These are phyloP conservation scores for Ctenopoma multispine DNA, from an alignment of 2,797 vertebrate species.

Conservation along the genomic window DNA sequence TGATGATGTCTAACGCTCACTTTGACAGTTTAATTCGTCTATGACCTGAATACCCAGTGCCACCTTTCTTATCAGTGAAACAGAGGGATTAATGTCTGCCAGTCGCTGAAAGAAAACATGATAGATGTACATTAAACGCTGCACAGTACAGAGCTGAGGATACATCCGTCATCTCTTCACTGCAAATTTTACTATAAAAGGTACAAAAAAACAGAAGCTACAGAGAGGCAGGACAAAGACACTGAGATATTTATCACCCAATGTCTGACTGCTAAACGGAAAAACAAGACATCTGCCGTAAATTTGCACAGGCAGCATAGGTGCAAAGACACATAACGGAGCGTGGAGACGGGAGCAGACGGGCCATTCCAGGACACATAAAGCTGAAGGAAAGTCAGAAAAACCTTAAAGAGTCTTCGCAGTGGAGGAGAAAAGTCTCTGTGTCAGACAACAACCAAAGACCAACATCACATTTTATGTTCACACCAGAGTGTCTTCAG, in stretches of 20 bases:
- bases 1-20: neutral
- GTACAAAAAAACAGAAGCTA: neutral
- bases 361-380: conserved; percentile 39
- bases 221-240: conserved; percentile 7
- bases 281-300: conserved; percentile 49
- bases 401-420: conserved; percentile 4
- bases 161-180: neutral
- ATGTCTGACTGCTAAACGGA: conserved; percentile 14
- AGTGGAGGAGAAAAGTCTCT: neutral
- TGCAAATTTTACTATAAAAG: conserved; percentile 9
- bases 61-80: neutral
- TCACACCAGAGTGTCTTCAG: neutral
- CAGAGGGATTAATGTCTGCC: neutral
- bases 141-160: neutral
- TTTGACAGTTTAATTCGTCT: neutral
- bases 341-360: conserved; percentile 4
- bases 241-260: conserved; percentile 34
- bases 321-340: conserved; percentile 42
- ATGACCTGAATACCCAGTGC: neutral
- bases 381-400: conserved; percentile 26
- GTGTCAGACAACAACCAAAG: neutral
- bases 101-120: neutral
- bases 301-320: conserved; percentile 8
- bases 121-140: conserved; percentile 6
- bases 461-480: neutral